A percentile compares a stretch with the other conserved stretches of the same genome.
These are phyloP conservation scores for Synergus japonicus DNA, from an alignment of 2,888 invertebrate genomes.

Conservation along the genomic window DNA sequence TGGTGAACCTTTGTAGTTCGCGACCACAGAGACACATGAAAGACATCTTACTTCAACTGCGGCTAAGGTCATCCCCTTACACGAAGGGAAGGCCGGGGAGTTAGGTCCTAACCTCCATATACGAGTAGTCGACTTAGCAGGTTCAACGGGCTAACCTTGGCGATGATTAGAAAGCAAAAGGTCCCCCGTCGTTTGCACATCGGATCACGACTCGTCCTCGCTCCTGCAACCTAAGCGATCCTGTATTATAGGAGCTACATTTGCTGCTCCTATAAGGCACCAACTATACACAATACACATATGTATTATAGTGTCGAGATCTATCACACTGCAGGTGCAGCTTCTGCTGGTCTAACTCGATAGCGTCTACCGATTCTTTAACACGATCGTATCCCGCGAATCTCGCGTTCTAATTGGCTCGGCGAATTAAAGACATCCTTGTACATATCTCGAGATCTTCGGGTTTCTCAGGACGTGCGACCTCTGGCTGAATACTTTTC, in stretches of 20 bases:
- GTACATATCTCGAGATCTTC: neutral
- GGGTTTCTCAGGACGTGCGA: neutral
- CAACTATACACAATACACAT: neutral
- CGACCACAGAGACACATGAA: constrained; percentile 26
- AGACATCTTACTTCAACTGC: constrained; percentile 36
- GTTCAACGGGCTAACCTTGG: constrained; percentile 75
- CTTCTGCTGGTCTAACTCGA: constrained; percentile 31
- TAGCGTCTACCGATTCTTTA: constrained; percentile 16
- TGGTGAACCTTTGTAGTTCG: neutral
- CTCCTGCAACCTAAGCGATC: constrained; percentile 61
- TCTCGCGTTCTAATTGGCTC: constrained; percentile 6
- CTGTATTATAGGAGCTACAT: constrained; percentile 43
- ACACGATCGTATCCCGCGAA: constrained; percentile 2
- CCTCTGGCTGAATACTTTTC: neutral
- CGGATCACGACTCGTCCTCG: constrained; percentile 74
- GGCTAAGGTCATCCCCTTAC: constrained; percentile 39
- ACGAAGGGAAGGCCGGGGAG: constrained; percentile 18
- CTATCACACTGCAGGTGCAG: constrained; percentile 54
- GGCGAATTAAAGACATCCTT: constrained; percentile 30
- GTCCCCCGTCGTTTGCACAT: constrained; percentile 67
- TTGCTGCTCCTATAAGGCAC: constrained; percentile 15
- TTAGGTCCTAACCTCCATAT: constrained; percentile 46
- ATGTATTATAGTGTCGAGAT: constrained; percentile 46
- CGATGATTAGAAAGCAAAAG: constrained; percentile 76
- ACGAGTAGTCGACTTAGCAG: constrained; percentile 55